Conservation (phyloP, 2,113 vertebrate genomes). For the Periophthalmus modestus region DNA sequence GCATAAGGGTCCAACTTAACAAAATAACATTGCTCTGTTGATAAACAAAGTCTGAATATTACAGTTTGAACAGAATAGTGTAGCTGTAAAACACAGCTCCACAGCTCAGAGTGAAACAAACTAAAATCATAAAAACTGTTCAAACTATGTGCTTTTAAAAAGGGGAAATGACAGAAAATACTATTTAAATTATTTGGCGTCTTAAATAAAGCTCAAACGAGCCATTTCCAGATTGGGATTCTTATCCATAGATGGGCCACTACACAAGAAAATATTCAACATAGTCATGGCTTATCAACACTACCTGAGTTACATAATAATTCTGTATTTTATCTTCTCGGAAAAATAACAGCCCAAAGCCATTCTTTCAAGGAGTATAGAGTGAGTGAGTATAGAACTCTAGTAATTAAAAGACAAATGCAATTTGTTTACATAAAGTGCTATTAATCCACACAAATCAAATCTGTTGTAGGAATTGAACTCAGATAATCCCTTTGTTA, state of each 20-base stretch:
- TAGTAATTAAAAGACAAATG: constrained; percentile 69
- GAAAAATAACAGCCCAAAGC: constrained; percentile 76
- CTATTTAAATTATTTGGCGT: constrained; percentile 46
- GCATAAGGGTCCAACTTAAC: constrained; percentile 19
- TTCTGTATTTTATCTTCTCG: constrained; percentile 64
- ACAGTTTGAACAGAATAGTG: constrained; percentile 36
- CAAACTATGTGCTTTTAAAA: constrained; percentile 40
- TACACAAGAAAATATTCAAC: constrained; percentile 51
- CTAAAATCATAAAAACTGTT: constrained; percentile 26
- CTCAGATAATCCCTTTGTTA: constrained; percentile 25
- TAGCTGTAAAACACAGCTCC: constrained; percentile 39
- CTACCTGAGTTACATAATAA: constrained; percentile 80
- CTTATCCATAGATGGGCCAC: constrained; percentile 36
- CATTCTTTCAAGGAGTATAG: constrained; percentile 70
- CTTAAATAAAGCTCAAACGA: constrained; percentile 46
- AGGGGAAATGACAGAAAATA: constrained; percentile 17
- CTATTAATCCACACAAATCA: constrained; percentile 74
- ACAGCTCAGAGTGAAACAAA: constrained; percentile 28
- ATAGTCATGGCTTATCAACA: constrained; percentile 78
- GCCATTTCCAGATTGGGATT: constrained; percentile 49
- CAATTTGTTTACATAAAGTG: constrained; percentile 80
- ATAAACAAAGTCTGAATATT: constrained; percentile 34
- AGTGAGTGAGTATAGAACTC: constrained; percentile 64
- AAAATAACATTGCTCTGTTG: constrained; percentile 1
- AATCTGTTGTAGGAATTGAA: constrained; percentile 43